These are phyloP conservation scores for Amorpha juglandis DNA, from an alignment of 2,888 invertebrate species.

Conservation along the genomic window DNA sequence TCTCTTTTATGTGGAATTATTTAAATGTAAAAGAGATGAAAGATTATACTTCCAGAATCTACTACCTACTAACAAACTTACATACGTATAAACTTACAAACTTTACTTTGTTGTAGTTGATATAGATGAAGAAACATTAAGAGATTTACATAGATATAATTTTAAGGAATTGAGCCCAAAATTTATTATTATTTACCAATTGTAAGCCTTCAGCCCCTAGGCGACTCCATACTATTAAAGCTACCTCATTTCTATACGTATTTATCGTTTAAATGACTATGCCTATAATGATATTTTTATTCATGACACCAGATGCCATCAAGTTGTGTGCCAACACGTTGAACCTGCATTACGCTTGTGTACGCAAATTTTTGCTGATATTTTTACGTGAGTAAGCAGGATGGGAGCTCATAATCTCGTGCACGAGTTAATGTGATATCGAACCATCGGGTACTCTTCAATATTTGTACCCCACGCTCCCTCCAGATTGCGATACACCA, in stretches of 20 bases:
- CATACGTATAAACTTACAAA: too few relatives aligned
- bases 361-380: neutral
- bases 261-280: neutral
- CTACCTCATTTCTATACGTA: neutral
- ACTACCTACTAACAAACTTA: too few relatives aligned
- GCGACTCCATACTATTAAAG: too few relatives aligned
- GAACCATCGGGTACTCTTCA: neutral
- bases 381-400: neutral
- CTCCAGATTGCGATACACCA: slow-evolving; percentile 11
- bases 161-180: too few relatives aligned
- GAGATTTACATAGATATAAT: neutral
- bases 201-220: too few relatives aligned
- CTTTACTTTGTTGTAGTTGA: too few relatives aligned
- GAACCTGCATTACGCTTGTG: neutral
- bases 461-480: neutral
- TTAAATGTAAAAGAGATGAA: too few relatives aligned
- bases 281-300: neutral
- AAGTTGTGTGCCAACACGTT: neutral
- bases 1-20: too few relatives aligned
- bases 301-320: neutral
- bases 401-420: neutral
- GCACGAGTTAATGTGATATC: neutral
- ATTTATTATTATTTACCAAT: too few relatives aligned
- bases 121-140: neutral
- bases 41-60: too few relatives aligned